Conservation (phyloP, 2,888 invertebrate genomes). For the Heterodera filipjevi region DNA sequence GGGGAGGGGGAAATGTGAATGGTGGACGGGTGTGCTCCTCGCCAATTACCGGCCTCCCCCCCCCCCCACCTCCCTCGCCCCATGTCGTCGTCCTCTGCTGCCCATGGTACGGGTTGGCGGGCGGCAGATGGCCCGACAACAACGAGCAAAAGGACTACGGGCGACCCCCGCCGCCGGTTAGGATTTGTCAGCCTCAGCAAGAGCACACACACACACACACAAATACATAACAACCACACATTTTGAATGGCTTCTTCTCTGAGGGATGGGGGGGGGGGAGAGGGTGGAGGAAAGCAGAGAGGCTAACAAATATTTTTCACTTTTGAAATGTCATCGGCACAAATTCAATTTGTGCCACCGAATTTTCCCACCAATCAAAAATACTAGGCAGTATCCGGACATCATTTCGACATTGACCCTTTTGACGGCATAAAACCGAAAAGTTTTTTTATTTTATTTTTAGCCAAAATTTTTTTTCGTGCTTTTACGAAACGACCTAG, state of each 20-base stretch:
- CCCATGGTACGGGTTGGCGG: slow-evolving; percentile 6
- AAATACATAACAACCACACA: not conserved
- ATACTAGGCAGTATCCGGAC: too few relatives aligned
- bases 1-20: not conserved
- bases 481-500: too few relatives aligned
- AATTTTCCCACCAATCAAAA: too few relatives aligned
- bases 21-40: not conserved
- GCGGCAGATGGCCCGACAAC: slow-evolving; percentile 7
- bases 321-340: not conserved
- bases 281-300: not conserved
- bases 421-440: too few relatives aligned
- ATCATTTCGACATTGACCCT: too few relatives aligned
- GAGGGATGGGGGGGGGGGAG: not conserved
- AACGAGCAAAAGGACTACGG: not conserved
- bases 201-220: not conserved
- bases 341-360: too few relatives aligned
- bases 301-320: not conserved
- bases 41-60: not conserved
- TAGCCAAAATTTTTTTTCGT: too few relatives aligned
- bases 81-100: not conserved
- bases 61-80: not conserved
- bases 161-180: not conserved
- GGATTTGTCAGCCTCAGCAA: not conserved
- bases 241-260: not conserved
- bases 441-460: too few relatives aligned